Evolutionary conservation across 2,888 invertebrate genomes (phyloP), one percentile per base, ranked within the genome.

Genomic region (Dolomedes plantarius): DNA sequence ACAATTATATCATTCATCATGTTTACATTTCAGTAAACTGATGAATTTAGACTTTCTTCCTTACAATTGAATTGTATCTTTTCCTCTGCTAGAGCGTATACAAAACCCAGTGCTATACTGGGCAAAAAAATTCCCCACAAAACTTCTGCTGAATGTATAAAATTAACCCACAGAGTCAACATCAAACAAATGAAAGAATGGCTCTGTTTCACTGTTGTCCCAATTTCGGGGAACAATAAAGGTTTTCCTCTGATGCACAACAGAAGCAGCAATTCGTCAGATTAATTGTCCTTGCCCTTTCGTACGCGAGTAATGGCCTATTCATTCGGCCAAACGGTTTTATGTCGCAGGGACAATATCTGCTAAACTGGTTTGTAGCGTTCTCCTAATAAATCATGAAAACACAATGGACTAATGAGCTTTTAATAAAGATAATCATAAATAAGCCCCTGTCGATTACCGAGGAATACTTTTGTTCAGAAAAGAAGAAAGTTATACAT

Each of bases 271-370:
- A 39, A 36, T 29, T 28, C 76, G 36, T 72, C 62, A 76, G 71
- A 76, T 77, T 83, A 83, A 83, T 83, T 76, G 76, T 65, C 65
- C 65, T 71, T 74, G 65, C 65, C 80, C 74, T 78, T 78, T 29
- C 56, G 56, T 69, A 56, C 29, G 36, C 68, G 67, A 81, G 80
- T 81, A 81, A 81, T 81, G 80, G 74, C 36, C 32, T 65, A 65
- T 74, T 68, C 56, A 74, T 67, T 23, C 56, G 23, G 16, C 23
- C 56, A 19, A 56, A 56, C 23, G 56, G 23, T 56, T 56, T 56
- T 56, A 56, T 56, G 56, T 56, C 23, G 5, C 16, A 6, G 56
- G 16, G 16, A 46, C 56, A 56, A 23, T 56, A 23, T 23, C 3
- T 56, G 56, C 56, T 23, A 56, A 56, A 56, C 56, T 56, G 56